Base-by-base conservation (phyloP, 2,888 invertebrate genomes). In the Camptogramma bilineatum region DNA sequence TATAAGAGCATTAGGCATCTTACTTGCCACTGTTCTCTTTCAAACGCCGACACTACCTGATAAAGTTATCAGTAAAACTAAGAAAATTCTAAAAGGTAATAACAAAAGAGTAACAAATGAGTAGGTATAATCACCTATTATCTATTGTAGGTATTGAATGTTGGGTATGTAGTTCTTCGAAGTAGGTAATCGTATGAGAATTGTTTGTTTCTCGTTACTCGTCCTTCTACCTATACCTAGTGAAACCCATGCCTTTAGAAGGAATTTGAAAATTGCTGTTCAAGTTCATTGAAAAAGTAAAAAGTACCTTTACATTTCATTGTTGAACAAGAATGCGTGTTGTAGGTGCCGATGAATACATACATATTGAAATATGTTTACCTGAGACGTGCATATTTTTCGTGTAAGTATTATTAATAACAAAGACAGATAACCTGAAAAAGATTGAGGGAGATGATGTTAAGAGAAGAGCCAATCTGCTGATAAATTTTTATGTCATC, bases 11-110 rank as follows among this genome's bases (percentile, higher is more conserved):
- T 86, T 87, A 84, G 82, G 79, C 81, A 81, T 80, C 79, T 82
- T 77, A 80, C 59, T 74, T 87, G 91, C 91, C 88, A 90, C 91
- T 77, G 91, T 86, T 81, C 71, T 56, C 75, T 84, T 86, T 85
- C 75, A 80, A 71, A 69, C 39, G 77, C 88, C 87, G 87, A 73
- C 58, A 74, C 68, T 71, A 73, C 73, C 72, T 73, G 51, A 46
- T 68, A 64, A 65, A 19, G 48, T 63, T 68, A 71, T 73, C 69
- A 70, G 55, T 52, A 50, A 50, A 60, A 71, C 62, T 70, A 54
- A 70, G 48, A 53, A 74, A 72, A 69, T 69, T 58, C 66, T 64
- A 59, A 28, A 52, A 46, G 21, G 17, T 19, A n/a, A n/a, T n/a
- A 19, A 52, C 64, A 62, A 55, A 44, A 52, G 51, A 52, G 8